A percentile compares a stretch with the other conserved stretches of the same genome.
Evolutionary conservation across 2,888 invertebrate species (phyloP).

Genomic region (Pachliopta kotzebuea): DNA sequence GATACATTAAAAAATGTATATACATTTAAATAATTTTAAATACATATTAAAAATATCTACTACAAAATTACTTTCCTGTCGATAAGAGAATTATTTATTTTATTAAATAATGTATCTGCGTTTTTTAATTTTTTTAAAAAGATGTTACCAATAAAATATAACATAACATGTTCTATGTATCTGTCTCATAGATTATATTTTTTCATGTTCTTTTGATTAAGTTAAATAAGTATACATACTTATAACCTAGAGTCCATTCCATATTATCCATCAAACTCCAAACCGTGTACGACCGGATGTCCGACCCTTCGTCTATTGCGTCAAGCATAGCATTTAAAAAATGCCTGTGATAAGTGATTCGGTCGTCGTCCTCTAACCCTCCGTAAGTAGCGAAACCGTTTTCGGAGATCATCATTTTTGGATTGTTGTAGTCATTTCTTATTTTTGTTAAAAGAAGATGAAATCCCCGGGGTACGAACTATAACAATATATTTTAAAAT

Average conservation of each 20-base stretch:
- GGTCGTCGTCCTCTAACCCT: slow-evolving; percentile 63
- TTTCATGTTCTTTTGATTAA: too few species aligned
- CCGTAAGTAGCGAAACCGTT: slow-evolving; percentile 76
- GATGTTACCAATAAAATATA: too few species aligned
- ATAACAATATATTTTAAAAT: not conserved
- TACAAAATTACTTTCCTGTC: too few species aligned
- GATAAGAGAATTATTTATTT: too few species aligned
- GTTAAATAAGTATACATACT: too few species aligned
- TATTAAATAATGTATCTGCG: too few species aligned
- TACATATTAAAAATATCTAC: too few species aligned
- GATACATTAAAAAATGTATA: not conserved
- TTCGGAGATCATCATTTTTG: slow-evolving; percentile 80
- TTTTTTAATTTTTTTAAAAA: too few species aligned
- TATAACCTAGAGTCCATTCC: slow-evolving; percentile 81
- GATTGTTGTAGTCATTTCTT: slow-evolving; percentile 68
- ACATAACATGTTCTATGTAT: too few species aligned
- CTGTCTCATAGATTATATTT: too few species aligned
- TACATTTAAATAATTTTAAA: not conserved
- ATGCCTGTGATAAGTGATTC: slow-evolving; percentile 62
- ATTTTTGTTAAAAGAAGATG: slow-evolving; percentile 71
- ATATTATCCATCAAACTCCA: slow-evolving; percentile 85
- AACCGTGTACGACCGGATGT: slow-evolving; percentile 76
- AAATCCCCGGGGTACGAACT: slow-evolving; percentile 78
- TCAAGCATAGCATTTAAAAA: slow-evolving; percentile 65
- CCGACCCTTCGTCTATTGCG: slow-evolving; percentile 64